Base-by-base conservation (phyloP, 2,888 invertebrate genomes). In the Nemoura dubitans region DNA sequence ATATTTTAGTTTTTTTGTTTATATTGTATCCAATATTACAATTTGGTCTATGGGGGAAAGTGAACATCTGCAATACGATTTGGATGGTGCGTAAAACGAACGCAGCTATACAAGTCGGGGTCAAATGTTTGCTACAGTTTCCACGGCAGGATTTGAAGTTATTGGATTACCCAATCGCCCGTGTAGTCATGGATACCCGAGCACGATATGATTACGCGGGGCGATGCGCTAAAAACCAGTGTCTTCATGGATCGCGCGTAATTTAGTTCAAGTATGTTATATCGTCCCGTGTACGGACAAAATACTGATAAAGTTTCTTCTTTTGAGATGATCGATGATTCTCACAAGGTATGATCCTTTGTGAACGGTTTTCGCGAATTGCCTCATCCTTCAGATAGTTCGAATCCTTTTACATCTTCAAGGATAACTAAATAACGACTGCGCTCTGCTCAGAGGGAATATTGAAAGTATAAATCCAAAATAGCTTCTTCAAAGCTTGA, bases 351-450 rank as follows among this genome's bases (percentile, higher is more conserved):
- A 21, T 59, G 59, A 14, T 59, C 59, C 59, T 59, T 59, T 59
- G 59, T 59, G 59, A 59, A 59, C 59, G 59, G 1, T 21, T 59
- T 59, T 59, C 59, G 21, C 21, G 59, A 59, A 10, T 59, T 59
- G 59, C 59, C 6, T 59, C 59, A 59, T 59, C 21, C 59, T 59
- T 59, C 16, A 59, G 6, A 59, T 36, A 3, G 5, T 36, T 36
- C 36, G 36, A 3, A 36, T 36, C 36, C 10, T 36, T 36, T 10
- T 6, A 36, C 3, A 16, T 16, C 2, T 16, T 21, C 2, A 78
- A 78, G 78, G 2, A 78, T 78, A 28, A 78, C 27, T 78, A 78
- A 78, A 78, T 78, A 78, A 78, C 10, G 78, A 78, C 5, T 27
- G 78, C 5, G 78, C 27, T 27, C 26, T 78, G 0, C n/a, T 78